These are phyloP conservation scores for Plagodis dolabraria DNA, from an alignment of 2,888 invertebrate species.

Conservation along the genomic window DNA sequence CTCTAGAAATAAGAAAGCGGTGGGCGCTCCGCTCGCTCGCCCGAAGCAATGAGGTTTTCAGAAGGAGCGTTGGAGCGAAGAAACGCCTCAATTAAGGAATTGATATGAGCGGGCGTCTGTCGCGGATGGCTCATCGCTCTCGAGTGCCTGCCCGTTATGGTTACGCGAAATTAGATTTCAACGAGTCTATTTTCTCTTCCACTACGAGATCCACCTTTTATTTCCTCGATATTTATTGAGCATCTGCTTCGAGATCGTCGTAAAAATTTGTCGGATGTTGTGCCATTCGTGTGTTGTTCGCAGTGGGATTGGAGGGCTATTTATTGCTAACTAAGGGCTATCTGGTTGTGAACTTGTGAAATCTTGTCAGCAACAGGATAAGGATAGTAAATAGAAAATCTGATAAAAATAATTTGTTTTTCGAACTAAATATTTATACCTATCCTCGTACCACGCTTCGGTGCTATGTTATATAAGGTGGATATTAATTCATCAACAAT, in stretches of 20 bases:
- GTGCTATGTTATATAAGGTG: too few species aligned
- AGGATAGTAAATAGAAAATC: background rate
- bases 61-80: conserved; percentile 62
- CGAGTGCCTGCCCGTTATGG: conserved; percentile 78
- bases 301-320: conserved; percentile 21
- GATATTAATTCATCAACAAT: too few species aligned
- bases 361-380: background rate
- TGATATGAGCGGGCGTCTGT: conserved; percentile 80
- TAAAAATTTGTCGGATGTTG: conserved; percentile 40
- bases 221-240: conserved; percentile 68
- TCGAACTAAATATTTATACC: too few species aligned
- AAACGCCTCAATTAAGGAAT: conserved; percentile 78
- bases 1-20: conserved; percentile 42
- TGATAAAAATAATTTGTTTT: too few species aligned
- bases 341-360: conserved; percentile 1
- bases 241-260: conserved; percentile 43
- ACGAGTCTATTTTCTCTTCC: conserved; percentile 78
- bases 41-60: conserved; percentile 55
- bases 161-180: conserved; percentile 85
- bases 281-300: conserved; percentile 30
- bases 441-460: too few species aligned
- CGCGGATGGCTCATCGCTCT: conserved; percentile 81
- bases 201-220: conserved; percentile 68
- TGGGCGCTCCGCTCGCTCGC: conserved; percentile 34
- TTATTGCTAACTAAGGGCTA: conserved; percentile 5